phyloP scores from a whole-genome alignment of 1,140 invertebrate species.

The Drosophila rhopaloa region DNA sequence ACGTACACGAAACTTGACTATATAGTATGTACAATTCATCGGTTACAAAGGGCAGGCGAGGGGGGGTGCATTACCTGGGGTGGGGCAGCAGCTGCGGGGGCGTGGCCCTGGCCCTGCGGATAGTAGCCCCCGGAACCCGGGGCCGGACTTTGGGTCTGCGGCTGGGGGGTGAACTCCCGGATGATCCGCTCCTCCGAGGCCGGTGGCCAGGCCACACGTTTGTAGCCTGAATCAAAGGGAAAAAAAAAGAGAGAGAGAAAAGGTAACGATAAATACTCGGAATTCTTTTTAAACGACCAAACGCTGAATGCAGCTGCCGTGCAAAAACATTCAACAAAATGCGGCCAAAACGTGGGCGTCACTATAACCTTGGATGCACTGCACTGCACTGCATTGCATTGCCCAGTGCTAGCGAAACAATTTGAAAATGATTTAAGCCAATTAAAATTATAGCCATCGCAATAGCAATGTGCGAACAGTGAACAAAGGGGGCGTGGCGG shows the following conservation, averaged over 20 bases:
- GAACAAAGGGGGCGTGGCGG: slow-evolving; percentile 3
- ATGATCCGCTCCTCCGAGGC: slow-evolving; percentile 86
- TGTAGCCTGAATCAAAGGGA: slow-evolving; percentile 86
- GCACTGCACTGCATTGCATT: slow-evolving; percentile 18
- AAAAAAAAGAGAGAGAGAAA: neutral
- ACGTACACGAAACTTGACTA: slow-evolving; percentile 35
- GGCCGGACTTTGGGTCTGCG: slow-evolving; percentile 78
- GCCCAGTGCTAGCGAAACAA: slow-evolving; percentile 56
- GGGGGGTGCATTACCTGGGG: slow-evolving; percentile 61
- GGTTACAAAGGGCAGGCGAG: neutral
- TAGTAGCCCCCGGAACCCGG: slow-evolving; percentile 69
- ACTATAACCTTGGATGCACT: slow-evolving; percentile 53
- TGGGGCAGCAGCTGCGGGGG: slow-evolving; percentile 41
- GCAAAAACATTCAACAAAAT: slow-evolving; percentile 73
- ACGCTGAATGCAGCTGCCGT: slow-evolving; percentile 27
- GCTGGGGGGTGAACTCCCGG: slow-evolving; percentile 86
- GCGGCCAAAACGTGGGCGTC: slow-evolving; percentile 76
- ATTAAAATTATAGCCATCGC: slow-evolving; percentile 61
- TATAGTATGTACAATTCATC: slow-evolving; percentile 42
- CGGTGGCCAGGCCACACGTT: slow-evolving; percentile 93
- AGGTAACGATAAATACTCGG: slow-evolving; percentile 24
- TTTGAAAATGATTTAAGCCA: slow-evolving; percentile 81
- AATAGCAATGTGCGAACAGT: slow-evolving; percentile 8
- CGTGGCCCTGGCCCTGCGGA: slow-evolving; percentile 53
- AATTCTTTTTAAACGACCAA: slow-evolving; percentile 27